Evolutionary conservation across 2,797 vertebrate species (phyloP).

Genomic region (Poeciliopsis paucimaculata): DNA sequence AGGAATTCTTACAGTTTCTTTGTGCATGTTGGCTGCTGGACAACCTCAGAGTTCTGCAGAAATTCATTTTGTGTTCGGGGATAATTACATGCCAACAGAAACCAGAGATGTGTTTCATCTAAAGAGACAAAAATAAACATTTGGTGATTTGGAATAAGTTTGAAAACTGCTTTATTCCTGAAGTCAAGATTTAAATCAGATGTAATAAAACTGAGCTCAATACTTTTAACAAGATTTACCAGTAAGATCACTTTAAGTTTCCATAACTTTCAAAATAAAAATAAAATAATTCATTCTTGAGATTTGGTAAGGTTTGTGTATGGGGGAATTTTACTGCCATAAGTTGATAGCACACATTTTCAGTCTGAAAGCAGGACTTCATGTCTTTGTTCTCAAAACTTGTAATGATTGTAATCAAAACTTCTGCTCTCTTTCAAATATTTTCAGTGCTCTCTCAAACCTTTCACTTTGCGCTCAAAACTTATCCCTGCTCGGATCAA

Average conservation of each 20-base stretch:
- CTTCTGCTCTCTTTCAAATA: no score
- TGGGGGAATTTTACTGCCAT: no score
- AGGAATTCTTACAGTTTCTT: not conserved
- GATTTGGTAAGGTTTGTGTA: not conserved
- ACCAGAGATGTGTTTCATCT: not conserved
- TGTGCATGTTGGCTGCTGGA: slow-evolving; percentile 7
- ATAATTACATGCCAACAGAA: not conserved
- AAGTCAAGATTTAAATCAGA: not conserved
- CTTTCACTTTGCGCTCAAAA: no score
- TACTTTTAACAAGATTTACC: not conserved
- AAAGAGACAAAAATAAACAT: not conserved
- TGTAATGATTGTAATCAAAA: no score
- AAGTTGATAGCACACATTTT: no score
- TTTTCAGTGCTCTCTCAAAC: no score
- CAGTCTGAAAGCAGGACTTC: no score
- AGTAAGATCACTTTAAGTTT: not conserved
- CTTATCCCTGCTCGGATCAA: no score
- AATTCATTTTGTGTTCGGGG: not conserved
- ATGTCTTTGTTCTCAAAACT: no score
- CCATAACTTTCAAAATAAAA: not conserved
- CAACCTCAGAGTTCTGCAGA: not conserved
- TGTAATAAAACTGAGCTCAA: not conserved
- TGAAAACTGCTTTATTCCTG: not conserved
- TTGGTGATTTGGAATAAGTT: not conserved
- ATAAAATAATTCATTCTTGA: not conserved